Evolutionary conservation across 2,113 vertebrate genomes (phyloP), one percentile per base, ranked within the genome.

Genomic region (Panthera uncia): DNA sequence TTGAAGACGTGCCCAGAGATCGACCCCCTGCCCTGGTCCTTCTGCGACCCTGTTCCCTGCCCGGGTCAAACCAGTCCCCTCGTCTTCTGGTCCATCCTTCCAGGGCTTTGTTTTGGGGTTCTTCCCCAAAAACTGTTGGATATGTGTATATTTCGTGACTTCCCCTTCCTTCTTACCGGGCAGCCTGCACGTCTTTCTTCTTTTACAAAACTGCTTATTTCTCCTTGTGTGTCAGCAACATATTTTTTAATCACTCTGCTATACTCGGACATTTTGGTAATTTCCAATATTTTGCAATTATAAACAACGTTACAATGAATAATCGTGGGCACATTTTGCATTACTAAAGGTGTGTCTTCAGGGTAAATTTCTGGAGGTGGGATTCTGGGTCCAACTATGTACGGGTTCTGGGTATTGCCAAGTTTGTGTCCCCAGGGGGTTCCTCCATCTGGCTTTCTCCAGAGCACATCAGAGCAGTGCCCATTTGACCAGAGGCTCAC

Each of bases 271-370:
- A 94, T 74, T 87, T 81, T 1, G 45, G 92, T 91, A 33, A 80
- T 94, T 94, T 91, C 95, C 92, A 96, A 2, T n/a, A 45, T 91
- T 94, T 91, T 86, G 29, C n/a, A 65, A 86, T 52, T 18, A 25
- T 16, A 21, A 55, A 13, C 63, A 73, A 33, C 0, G 23, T 25
- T 36, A 7, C 82, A 38, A 33, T 21, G 7, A 57, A n/a, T n/a
- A 41, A 50, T 48, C 4, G n/a, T 52, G 15, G 41, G 38, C 14
- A 5, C 13, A 2, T 57, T 61, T 57, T 66, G 29, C 74, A 23
- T 57, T 66, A 12, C 55, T 36, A 66, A 36, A 68, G 31, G 33
- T 41, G n/a, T 23, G 29, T 45, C 5, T 45, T 85, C n/a, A 36
- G 63, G 31, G 45, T 65, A 4, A 27, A 5, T 29, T 61, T 90